These are phyloP conservation scores for Sapayoa aenigma DNA, from an alignment of 2,113 vertebrate species.

Conservation along the genomic window DNA sequence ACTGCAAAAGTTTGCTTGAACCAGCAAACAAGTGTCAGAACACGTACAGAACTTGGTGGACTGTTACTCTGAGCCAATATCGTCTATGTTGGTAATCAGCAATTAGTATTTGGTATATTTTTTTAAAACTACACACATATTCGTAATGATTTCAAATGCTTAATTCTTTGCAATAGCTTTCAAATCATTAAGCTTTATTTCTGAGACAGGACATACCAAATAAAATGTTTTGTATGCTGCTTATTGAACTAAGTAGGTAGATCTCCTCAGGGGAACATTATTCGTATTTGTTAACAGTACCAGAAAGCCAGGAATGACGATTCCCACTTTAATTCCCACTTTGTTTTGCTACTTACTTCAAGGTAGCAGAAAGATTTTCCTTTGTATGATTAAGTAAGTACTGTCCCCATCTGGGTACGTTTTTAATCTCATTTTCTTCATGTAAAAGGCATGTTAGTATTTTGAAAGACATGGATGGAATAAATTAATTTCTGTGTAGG, in stretches of 20 bases:
- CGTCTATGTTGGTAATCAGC: not conserved
- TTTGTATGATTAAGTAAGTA: not conserved
- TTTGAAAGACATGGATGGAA: not conserved
- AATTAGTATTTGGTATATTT: not conserved
- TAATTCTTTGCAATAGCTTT: not conserved
- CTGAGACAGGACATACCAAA: not conserved
- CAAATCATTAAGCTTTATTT: not conserved
- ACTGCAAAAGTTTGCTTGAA: not conserved
- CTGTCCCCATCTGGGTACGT: not conserved
- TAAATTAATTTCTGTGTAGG: not conserved
- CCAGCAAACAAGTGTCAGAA: not conserved
- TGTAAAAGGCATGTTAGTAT: not conserved
- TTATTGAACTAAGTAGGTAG: not conserved
- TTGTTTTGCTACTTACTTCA: not conserved
- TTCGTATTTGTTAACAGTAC: not conserved
- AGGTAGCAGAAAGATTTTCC: not conserved
- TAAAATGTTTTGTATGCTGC: not conserved
- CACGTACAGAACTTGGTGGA: not conserved
- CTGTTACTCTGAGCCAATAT: not conserved
- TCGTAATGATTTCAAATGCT: not conserved
- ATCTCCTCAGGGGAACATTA: not conserved
- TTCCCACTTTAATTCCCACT: not conserved
- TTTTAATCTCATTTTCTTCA: not conserved
- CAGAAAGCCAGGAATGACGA: not conserved
- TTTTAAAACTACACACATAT: not conserved